Conservation (phyloP, 2,113 vertebrate species). For the Grammomys dolichurus region DNA sequence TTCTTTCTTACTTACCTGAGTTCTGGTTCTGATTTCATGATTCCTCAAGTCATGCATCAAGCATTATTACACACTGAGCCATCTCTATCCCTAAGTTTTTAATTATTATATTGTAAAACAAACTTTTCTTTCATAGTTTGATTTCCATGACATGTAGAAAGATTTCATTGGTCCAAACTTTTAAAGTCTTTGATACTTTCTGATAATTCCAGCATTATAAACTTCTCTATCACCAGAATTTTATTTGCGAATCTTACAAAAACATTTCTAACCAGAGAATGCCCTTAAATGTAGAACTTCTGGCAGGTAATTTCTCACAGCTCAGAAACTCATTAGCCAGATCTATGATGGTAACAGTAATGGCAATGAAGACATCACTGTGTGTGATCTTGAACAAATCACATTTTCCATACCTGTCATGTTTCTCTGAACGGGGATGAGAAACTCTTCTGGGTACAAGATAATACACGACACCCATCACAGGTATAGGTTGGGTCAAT, state of each 20-base stretch:
- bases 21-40: not conserved
- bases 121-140: slow-evolving; percentile 9
- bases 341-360: not conserved
- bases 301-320: not conserved
- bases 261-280: slow-evolving; percentile 21
- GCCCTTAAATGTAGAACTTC: not conserved
- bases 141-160: slow-evolving; percentile 23
- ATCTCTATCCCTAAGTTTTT: not conserved
- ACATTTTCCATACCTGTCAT: not conserved
- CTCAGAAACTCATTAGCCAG: slow-evolving; percentile 26
- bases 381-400: not conserved
- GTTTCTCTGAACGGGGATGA: slow-evolving; percentile 1
- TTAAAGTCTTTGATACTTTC: slow-evolving; percentile 29
- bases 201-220: slow-evolving; percentile 17
- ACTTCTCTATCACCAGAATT: not conserved
- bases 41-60: not conserved
- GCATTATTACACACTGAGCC: not conserved
- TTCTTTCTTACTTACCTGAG: not conserved
- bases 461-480: not conserved
- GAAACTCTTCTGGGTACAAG: not conserved
- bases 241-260: not conserved
- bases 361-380: not conserved
- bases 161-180: not conserved
- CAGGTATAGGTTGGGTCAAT: not conserved
- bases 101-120: not conserved